Base-by-base conservation (phyloP, 2,797 vertebrate species). In the Pangasius mekongensis region DNA sequence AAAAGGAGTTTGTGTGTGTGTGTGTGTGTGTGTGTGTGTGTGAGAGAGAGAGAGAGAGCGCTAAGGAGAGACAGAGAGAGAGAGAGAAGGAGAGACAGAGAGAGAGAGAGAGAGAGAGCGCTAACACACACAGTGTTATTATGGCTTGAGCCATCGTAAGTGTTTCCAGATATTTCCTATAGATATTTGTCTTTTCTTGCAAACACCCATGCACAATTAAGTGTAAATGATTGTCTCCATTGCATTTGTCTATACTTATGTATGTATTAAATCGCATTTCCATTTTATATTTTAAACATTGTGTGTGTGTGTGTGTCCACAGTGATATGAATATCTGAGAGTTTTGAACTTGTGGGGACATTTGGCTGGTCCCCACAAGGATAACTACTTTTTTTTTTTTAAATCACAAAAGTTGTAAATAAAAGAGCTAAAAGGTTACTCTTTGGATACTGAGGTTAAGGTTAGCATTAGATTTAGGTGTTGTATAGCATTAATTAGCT, bases 1-100 rank as follows among this genome's bases (percentile, higher is more conserved):
- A 86, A 78, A 54, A 39, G 60, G 88, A 87, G 62, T 87, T 24
- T 80, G 52, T 90, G 18, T 86, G 76, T 84, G 7, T 89, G 86
- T 87, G 88, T 76, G 69, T 71, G 87, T 69, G 39, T 80, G 52
- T 90, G 18, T 86, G 76, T 84, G n/a, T 67, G 64, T 67, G 30
- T 16, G 39, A 7, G 27, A n/a, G 11, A 4, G 3, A n/a, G 20
- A 16, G 36, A 10, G 5, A 30, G 43, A 54, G 18, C n/a, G n/a
- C n/a, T n/a, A 14, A 43, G 47, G 20, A 22, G 9, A 74, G 6
- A 47, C 5, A 39, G 5, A 58, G 8, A 36, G 13, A 78, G 2
- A 22, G 11, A 18, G 10, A 52, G 20, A 76, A 1, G 20, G 33
- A 69, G 14, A 33, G 13, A 69, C 36, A 39, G 33, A 20, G 36